Evolutionary conservation across 2,888 invertebrate species (phyloP).

Genomic region (Augochlorella aurata): DNA sequence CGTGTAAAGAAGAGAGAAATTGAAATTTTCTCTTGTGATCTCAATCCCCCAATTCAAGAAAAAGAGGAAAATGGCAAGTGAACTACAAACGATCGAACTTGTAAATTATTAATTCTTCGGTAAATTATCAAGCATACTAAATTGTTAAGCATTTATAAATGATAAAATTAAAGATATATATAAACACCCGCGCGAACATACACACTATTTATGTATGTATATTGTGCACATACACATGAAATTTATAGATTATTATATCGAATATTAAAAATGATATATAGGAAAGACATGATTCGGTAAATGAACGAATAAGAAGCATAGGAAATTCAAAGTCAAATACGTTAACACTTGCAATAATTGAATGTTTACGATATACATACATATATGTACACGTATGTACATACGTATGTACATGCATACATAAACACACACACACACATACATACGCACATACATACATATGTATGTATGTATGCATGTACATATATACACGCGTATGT

Average conservation of each 20-base stretch:
- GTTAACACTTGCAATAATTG: conserved; percentile 49
- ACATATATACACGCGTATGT: no score
- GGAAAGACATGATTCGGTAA: background rate
- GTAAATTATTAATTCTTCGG: conserved; percentile 58
- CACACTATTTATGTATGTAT: no score
- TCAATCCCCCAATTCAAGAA: conserved; percentile 59
- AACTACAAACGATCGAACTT: conserved; percentile 49
- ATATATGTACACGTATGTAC: conserved; percentile 20
- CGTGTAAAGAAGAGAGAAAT: conserved; percentile 1
- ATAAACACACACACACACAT: no score
- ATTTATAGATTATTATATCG: conserved; percentile 67
- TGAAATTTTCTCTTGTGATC: conserved; percentile 64
- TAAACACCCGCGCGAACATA: no score
- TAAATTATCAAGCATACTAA: conserved; percentile 62
- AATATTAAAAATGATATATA: conserved; percentile 64
- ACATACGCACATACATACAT: no score
- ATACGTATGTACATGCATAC: no score
- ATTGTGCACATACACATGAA: conserved; percentile 17
- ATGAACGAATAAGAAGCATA: background rate
- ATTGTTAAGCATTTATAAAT: conserved; percentile 73
- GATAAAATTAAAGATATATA: conserved; percentile 16
- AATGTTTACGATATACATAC: conserved; percentile 50
- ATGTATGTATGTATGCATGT: no score
- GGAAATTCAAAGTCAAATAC: conserved; percentile 28
- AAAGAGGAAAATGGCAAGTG: conserved; percentile 11